A percentile compares a stretch with the other conserved stretches of the same genome.
phyloP scores from a whole-genome alignment of 1,140 invertebrate species.

The Uloborus diversus region DNA sequence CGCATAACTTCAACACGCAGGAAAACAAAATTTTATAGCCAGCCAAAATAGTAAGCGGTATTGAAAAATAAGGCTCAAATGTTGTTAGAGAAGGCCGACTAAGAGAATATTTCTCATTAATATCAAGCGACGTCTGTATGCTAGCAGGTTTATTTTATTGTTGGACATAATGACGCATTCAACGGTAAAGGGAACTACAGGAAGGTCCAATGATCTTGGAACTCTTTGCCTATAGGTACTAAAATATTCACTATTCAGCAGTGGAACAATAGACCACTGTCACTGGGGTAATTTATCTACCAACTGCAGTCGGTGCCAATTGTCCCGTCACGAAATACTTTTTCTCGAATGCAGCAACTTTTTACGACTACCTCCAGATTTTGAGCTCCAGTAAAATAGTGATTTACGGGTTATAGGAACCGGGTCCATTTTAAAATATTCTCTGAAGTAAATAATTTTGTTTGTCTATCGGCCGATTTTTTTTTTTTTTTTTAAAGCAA shows the following conservation, averaged over 20 bases:
- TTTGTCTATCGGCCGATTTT: too few species aligned
- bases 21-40: too few species aligned
- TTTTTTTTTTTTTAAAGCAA: too few species aligned
- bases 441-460: too few species aligned
- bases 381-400: slow-evolving; percentile 25
- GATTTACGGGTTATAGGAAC: not conserved
- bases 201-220: slow-evolving; percentile 28
- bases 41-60: too few species aligned
- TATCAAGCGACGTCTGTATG: slow-evolving; percentile 24
- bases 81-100: not conserved
- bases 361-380: slow-evolving; percentile 26
- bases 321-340: slow-evolving; percentile 38
- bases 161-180: slow-evolving; percentile 20
- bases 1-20: too few species aligned
- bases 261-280: slow-evolving; percentile 43
- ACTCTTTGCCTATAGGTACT: slow-evolving; percentile 26
- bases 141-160: slow-evolving; percentile 6
- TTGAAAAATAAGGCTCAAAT: too few species aligned
- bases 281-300: slow-evolving; percentile 33
- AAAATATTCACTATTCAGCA: slow-evolving; percentile 41
- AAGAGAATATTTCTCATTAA: slow-evolving; percentile 16
- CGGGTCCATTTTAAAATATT: slow-evolving; percentile 4
- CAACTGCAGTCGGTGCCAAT: slow-evolving; percentile 31
- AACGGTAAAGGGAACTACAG: slow-evolving; percentile 10
- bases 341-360: not conserved